Conservation (phyloP, 2,888 invertebrate genomes). For the Ectemnius cavifrons region DNA sequence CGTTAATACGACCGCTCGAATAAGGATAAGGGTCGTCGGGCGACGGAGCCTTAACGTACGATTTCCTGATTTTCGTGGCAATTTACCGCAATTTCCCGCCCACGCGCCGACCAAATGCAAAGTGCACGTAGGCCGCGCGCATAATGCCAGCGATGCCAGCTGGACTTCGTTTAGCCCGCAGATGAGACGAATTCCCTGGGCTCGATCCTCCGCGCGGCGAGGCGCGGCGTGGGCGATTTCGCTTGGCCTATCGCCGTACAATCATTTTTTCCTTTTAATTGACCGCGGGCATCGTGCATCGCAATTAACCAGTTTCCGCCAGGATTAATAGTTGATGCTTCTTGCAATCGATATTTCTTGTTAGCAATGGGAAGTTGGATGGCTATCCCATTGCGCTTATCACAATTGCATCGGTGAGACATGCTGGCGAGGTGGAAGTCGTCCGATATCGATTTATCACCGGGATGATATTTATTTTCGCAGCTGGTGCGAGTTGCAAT, state of each 20-base stretch:
- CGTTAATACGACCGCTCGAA: constrained; percentile 2
- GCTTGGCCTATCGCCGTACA: constrained; percentile 27
- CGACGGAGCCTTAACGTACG: constrained; percentile 51
- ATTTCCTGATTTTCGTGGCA: constrained; percentile 74
- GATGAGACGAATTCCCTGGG: constrained; percentile 55
- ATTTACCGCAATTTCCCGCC: constrained; percentile 73
- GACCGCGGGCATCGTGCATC: constrained; percentile 14
- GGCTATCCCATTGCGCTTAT: constrained; percentile 11
- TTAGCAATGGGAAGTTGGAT: no score
- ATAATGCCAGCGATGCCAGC: constrained; percentile 54
- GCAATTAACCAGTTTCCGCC: background rate
- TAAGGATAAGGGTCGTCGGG: constrained; percentile 24
- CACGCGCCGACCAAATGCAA: constrained; percentile 65
- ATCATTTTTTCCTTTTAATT: constrained; percentile 37
- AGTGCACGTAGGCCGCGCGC: constrained; percentile 66
- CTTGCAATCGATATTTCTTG: background rate
- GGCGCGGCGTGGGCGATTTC: constrained; percentile 48
- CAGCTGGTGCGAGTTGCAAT: constrained; percentile 51
- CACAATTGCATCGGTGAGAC: constrained; percentile 35
- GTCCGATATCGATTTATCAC: constrained; percentile 61
- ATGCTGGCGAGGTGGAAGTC: constrained; percentile 56
- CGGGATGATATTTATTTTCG: constrained; percentile 59
- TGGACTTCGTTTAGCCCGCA: constrained; percentile 61
- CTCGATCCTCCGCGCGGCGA: background rate
- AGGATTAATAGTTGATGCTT: background rate